phyloP scores from a whole-genome alignment of 2,113 vertebrate genomes.

The Oryzias celebensis region DNA sequence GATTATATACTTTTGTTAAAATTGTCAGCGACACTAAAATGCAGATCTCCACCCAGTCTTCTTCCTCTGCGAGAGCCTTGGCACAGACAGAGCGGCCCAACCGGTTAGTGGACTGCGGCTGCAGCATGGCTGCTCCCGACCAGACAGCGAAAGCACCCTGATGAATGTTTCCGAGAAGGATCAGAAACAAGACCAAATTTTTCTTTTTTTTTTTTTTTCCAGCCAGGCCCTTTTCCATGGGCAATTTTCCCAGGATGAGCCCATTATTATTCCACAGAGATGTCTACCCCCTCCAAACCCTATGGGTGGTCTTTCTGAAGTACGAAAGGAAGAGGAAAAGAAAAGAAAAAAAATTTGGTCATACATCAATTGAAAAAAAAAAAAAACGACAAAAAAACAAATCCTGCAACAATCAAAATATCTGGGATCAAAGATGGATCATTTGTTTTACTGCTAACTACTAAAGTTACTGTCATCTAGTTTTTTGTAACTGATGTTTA shows the following conservation, averaged over 20 bases:
- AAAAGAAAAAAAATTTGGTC: conserved; percentile 58
- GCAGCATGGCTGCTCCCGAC: conserved; percentile 35
- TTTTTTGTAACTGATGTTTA: conserved; percentile 4
- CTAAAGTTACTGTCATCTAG: background rate
- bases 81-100: background rate
- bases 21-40: background rate
- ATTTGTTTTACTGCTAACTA: too few relatives aligned
- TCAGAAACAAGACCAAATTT: conserved; percentile 78
- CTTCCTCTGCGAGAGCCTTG: background rate
- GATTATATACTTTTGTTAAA: background rate
- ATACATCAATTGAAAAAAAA: conserved; percentile 65
- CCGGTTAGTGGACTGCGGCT: conserved; percentile 19
- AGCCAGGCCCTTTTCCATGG: conserved; percentile 70
- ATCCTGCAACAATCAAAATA: conserved; percentile 11
- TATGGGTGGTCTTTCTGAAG: conserved; percentile 78
- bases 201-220: conserved; percentile 63
- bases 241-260: conserved; percentile 79
- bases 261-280: conserved; percentile 81
- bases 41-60: conserved; percentile 5
- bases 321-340: conserved; percentile 66
- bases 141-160: conserved; percentile 66
- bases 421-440: too few relatives aligned
- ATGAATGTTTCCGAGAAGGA: conserved; percentile 73
- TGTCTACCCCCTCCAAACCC: conserved; percentile 73
- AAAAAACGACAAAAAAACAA: conserved; percentile 59